Evolutionary conservation across 2,888 invertebrate species (phyloP).

Genomic region (Rhopalosiphum nymphaeae): DNA sequence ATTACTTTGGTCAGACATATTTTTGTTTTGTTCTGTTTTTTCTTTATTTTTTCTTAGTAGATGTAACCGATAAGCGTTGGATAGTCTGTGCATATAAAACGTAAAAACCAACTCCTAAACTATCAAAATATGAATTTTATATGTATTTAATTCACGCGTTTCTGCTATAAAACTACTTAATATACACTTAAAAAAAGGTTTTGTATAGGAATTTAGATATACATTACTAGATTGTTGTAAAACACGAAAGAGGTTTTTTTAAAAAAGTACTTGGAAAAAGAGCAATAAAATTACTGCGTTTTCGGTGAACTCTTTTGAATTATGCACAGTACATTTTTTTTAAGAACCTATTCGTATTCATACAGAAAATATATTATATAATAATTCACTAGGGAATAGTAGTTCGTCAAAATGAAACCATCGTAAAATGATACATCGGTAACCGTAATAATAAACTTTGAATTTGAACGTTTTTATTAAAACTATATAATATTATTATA

Average conservation of each 20-base stretch:
- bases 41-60: background rate
- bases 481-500: background rate
- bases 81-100: background rate
- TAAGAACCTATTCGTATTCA: constrained; percentile 49
- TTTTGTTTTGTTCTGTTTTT: background rate
- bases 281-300: constrained; percentile 42
- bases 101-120: background rate
- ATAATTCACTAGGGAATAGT: constrained; percentile 38
- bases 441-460: constrained; percentile 16
- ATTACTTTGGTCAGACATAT: background rate
- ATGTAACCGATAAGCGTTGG: background rate
- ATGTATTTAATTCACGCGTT: constrained; percentile 43
- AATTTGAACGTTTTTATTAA: constrained; percentile 36
- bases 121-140: constrained; percentile 4
- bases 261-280: constrained; percentile 11
- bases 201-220: constrained; percentile 31
- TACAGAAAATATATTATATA: constrained; percentile 13
- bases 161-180: constrained; percentile 46
- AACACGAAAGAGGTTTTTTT: constrained; percentile 46
- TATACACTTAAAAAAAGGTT: constrained; percentile 38
- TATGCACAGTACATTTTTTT: constrained; percentile 42
- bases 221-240: constrained; percentile 52
- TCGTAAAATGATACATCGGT: constrained; percentile 50
- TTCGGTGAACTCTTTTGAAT: constrained; percentile 50
- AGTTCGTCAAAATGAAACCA: constrained; percentile 43